These are phyloP conservation scores for Ctenodactylus gundi DNA, from an alignment of 2,113 vertebrate species.

Conservation along the genomic window DNA sequence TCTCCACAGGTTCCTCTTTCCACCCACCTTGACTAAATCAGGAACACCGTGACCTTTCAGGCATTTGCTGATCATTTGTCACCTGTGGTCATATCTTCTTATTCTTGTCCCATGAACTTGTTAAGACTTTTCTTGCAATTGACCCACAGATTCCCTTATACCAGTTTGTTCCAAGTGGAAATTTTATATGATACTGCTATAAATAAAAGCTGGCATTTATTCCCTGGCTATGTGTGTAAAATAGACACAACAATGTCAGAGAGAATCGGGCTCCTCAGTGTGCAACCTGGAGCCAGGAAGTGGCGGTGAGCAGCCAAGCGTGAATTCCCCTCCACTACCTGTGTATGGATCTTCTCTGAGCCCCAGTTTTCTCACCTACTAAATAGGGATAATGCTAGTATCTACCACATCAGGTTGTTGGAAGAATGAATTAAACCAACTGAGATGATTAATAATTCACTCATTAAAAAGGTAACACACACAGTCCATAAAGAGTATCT, in stretches of 20 bases:
- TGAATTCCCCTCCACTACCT: accelerated
- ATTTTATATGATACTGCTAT: neutral
- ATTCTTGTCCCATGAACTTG: too few relatives aligned
- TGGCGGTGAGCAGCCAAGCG: accelerated
- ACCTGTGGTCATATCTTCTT: neutral
- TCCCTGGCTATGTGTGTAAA: neutral
- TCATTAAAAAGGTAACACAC: neutral
- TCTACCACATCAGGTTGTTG: neutral
- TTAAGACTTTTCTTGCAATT: neutral
- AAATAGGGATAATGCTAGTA: neutral
- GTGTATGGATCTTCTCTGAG: neutral
- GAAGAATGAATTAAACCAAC: neutral
- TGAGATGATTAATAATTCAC: neutral
- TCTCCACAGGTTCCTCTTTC: neutral
- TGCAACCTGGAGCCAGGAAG: too few relatives aligned
- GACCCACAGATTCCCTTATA: neutral
- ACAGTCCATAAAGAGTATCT: neutral
- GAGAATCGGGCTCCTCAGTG: accelerated
- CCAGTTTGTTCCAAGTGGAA: neutral
- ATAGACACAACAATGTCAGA: accelerated
- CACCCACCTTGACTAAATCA: accelerated
- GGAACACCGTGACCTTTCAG: accelerated
- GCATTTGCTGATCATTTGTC: too few relatives aligned
- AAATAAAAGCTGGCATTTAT: neutral
- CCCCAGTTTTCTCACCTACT: neutral